Percentiles rank a stretch among this genome's conserved stretches.
Evolutionary conservation across 2,888 invertebrate genomes (phyloP).

Genomic region (Sarcophaga caerulescens): DNA sequence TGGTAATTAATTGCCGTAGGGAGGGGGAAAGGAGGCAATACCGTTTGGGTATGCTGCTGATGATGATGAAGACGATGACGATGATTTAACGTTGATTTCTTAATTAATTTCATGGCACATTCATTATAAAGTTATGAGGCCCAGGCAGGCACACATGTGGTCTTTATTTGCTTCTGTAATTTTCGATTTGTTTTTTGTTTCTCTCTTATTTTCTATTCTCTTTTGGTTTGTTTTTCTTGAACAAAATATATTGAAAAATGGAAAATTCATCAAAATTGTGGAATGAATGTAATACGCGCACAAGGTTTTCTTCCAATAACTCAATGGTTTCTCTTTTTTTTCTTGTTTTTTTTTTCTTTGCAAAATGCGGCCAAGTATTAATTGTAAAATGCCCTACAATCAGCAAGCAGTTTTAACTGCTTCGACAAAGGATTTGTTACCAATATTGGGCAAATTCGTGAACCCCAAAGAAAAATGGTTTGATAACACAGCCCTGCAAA

Average conservation of each 20-base stretch:
- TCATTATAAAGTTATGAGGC: conserved; percentile 65
- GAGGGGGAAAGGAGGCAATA: not conserved
- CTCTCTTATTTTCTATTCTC: not conserved
- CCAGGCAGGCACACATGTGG: conserved; percentile 53
- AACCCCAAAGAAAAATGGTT: no score
- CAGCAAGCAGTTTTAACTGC: not conserved
- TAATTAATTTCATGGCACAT: conserved; percentile 64
- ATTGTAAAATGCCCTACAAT: conserved; percentile 11
- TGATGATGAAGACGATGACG: not conserved
- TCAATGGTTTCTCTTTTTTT: conserved; percentile 40
- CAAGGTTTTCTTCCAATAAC: conserved; percentile 52
- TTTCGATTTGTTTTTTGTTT: not conserved
- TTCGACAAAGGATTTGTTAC: not conserved
- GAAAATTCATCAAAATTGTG: not conserved
- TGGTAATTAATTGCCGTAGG: not conserved
- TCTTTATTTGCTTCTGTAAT: conserved; percentile 21
- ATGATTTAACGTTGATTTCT: conserved; percentile 63
- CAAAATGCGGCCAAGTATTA: conserved; percentile 39
- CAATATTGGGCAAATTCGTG: no score
- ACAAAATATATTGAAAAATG: not conserved
- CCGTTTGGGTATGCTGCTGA: not conserved
- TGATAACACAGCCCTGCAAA: no score
- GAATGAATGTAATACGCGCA: conserved; percentile 40
- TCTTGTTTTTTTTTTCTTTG: not conserved
- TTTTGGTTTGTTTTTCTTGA: not conserved